phyloP scores from a whole-genome alignment of 92 coral and sea anemone genomes.

The Phenganax subtilis region DNA sequence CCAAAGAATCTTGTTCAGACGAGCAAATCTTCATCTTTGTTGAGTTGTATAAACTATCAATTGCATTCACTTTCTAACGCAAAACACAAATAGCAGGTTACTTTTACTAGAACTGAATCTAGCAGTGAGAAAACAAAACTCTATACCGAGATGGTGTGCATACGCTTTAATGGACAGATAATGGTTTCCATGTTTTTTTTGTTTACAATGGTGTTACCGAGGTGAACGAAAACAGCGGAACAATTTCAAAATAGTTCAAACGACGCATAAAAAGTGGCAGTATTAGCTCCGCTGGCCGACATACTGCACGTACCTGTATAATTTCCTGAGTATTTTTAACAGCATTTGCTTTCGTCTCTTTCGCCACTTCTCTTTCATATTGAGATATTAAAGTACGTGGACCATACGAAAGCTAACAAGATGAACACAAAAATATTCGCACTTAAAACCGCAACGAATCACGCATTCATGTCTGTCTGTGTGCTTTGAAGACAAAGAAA shows the following conservation, averaged over 20 bases:
- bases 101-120: no score
- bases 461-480: not conserved
- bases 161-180: no score
- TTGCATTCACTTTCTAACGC: conserved; percentile 22
- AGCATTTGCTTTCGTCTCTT: conserved; percentile 53
- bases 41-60: conserved; percentile 21
- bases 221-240: no score
- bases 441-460: not conserved
- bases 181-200: no score
- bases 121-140: no score
- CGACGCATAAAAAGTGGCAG: no score
- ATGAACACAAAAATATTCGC: not conserved
- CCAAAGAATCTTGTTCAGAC: conserved; percentile 13
- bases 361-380: conserved; percentile 59
- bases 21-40: conserved; percentile 24
- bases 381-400: conserved; percentile 67
- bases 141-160: no score
- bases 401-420: conserved; percentile 70
- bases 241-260: no score
- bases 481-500: no score
- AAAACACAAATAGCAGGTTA: not conserved
- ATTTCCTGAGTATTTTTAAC: conserved; percentile 57
- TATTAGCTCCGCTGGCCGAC: no score
- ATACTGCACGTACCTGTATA: conserved; percentile 52
- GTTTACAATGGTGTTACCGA: no score